A percentile compares a stretch with the other conserved stretches of the same genome.
phyloP scores from a whole-genome alignment of 1,140 invertebrate genomes.

The Ips typographus region DNA sequence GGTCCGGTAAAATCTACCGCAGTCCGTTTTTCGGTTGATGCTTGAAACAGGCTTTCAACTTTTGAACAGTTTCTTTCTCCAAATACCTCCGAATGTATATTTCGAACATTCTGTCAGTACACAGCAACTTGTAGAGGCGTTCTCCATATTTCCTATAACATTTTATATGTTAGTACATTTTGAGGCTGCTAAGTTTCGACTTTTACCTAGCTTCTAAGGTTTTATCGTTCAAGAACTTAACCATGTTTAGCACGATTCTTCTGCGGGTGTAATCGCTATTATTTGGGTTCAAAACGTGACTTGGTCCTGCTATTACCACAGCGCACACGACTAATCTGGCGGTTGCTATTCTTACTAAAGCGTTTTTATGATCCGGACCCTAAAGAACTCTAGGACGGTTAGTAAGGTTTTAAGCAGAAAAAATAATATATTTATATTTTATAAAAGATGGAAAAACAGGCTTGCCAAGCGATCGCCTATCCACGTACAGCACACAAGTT shows the following conservation, averaged over 20 bases:
- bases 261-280: constrained; percentile 45
- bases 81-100: constrained; percentile 46
- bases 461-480: no score
- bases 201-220: constrained; percentile 46
- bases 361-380: constrained; percentile 51
- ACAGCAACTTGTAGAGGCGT: constrained; percentile 46
- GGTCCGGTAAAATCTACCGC: no score
- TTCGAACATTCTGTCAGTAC: constrained; percentile 45
- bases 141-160: constrained; percentile 47
- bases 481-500: no score
- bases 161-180: constrained; percentile 5
- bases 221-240: constrained; percentile 48
- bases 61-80: constrained; percentile 42
- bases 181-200: not conserved
- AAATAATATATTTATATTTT: not conserved
- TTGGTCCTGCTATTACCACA: constrained; percentile 45
- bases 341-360: constrained; percentile 44
- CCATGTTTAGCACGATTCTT: constrained; percentile 45
- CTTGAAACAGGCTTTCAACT: constrained; percentile 37
- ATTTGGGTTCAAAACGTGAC: constrained; percentile 41
- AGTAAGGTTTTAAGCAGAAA: not conserved
- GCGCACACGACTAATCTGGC: constrained; percentile 47
- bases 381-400: not conserved
- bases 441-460: not conserved
- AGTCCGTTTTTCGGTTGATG: no score